Percentiles rank a stretch among this genome's conserved stretches.
phyloP scores from a whole-genome alignment of 2,888 invertebrate genomes.

The Microplitis deprimator region DNA sequence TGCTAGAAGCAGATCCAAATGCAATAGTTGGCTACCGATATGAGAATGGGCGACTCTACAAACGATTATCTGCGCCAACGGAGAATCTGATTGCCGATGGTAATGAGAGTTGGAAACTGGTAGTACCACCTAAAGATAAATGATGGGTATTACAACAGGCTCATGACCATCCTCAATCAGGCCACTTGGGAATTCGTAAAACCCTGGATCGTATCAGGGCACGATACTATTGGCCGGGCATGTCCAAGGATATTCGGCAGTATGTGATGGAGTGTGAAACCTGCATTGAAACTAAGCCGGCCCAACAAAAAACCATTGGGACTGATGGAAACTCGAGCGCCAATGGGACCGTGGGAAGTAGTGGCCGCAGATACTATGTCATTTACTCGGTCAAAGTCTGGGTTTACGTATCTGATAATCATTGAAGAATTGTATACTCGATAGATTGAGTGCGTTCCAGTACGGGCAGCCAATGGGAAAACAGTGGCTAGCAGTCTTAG shows the following conservation, averaged over 20 bases:
- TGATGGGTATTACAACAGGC: neutral
- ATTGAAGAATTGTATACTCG: neutral
- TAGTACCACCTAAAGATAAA: neutral
- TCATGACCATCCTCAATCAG: conserved; percentile 29
- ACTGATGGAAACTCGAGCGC: conserved; percentile 6
- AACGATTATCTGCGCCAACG: neutral
- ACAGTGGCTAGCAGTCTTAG: neutral
- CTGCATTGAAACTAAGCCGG: conserved; percentile 29
- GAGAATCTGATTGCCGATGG: neutral
- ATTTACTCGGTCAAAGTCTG: neutral
- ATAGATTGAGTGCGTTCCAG: neutral
- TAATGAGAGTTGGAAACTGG: neutral
- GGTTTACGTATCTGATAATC: neutral
- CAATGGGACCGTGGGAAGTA: conserved; percentile 33
- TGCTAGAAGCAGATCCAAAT: too few relatives aligned
- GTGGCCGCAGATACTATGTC: too few relatives aligned
- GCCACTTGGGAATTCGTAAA: conserved; percentile 23
- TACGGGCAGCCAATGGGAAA: neutral
- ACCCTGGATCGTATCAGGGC: conserved; percentile 14
- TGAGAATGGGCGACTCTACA: neutral
- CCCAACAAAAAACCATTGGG: conserved; percentile 35
- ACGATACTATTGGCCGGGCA: conserved; percentile 27
- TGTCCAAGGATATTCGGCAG: conserved; percentile 32
- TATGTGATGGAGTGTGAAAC: conserved; percentile 37
- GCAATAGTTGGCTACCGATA: too few relatives aligned